Percentiles rank a stretch among this genome's conserved stretches.
These are phyloP conservation scores for Diachasmimorpha longicaudata DNA, from an alignment of 1,140 invertebrate species.

Conservation along the genomic window DNA sequence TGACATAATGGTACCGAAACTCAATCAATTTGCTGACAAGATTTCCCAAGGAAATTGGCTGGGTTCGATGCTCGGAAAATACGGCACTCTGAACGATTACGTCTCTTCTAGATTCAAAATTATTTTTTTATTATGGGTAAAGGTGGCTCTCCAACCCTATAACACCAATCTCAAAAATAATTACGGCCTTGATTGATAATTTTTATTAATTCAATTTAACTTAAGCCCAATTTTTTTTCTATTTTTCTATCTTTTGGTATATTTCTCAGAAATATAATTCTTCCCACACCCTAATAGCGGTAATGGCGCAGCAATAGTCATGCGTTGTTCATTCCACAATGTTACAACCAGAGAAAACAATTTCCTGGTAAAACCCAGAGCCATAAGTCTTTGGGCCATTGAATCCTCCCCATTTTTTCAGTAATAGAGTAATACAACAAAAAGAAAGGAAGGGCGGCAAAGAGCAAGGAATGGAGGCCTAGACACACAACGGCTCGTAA, in stretches of 20 bases:
- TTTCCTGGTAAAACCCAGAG: not conserved
- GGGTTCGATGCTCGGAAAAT: not conserved
- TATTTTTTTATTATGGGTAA: no score
- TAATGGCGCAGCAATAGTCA: not conserved
- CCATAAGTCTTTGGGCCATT: not conserved
- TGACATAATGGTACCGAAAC: conserved; percentile 32
- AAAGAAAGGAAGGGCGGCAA: not conserved
- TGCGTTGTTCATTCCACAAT: not conserved
- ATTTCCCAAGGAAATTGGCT: conserved; percentile 30
- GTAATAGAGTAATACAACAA: not conserved
- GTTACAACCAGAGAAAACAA: not conserved
- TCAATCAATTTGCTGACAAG: conserved; percentile 26
- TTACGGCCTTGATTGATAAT: no score
- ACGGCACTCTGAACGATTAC: not conserved
- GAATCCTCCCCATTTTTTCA: not conserved
- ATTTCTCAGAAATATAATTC: not conserved
- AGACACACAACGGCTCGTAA: conserved; percentile 30
- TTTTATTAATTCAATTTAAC: no score
- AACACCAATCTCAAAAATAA: no score
- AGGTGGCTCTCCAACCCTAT: no score
- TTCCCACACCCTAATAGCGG: not conserved
- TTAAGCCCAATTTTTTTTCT: no score
- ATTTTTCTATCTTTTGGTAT: no score
- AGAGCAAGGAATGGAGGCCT: conserved; percentile 1
- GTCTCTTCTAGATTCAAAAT: not conserved